Base-by-base conservation (phyloP, 2,113 vertebrate genomes). In the Thamnophis sirtalis region DNA sequence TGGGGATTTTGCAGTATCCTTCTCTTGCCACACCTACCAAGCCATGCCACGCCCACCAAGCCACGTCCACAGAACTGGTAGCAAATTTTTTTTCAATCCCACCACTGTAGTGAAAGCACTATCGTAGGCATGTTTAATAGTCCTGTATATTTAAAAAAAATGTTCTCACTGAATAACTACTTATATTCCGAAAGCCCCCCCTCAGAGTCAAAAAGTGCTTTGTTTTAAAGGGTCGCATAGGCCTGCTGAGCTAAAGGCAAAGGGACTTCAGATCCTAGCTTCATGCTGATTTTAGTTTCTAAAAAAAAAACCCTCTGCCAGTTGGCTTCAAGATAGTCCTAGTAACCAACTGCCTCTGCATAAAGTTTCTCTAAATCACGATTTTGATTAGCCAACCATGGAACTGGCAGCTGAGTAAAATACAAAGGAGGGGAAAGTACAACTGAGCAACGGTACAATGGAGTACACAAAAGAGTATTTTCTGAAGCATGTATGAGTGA, bases 381-480 rank as follows among this genome's bases (percentile, higher is more conserved):
- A 38, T 56, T 86, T 91, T 85, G 93, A 95, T 95, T 95, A 95
- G 89, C 93, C 86, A 93, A 91, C 88, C 91, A 92, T 88, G 0
- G 0, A 94, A 94, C 0, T 88, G 86, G 86, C 55, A 94, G 86
- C 91, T 95, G 85, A 91, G 58, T 50, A 91, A 92, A 95, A 88
- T 88, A 92, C 55, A 89, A 86, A 91, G 21, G 49, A 9, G 13
- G 17, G 10, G 15, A 95, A 95, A 15, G 91, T 1, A 93, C 88
- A 95, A 54, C 85, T 94, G 95, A 95, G 94, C 56, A 90, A 95
- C 91, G 0, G 0, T 0, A 0, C 43, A 63, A 92, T 92, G 93
- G 68, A 91, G 94, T 94, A 94, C 26, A 94, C 89, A 93, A 95
- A 92, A 94, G 53, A 55, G 88, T 94, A 92, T 58, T 95, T 94